Evolutionary conservation across 1,140 invertebrate species (phyloP), one percentile per base, ranked within the genome.

Genomic region (Drosophila aff.): DNA sequence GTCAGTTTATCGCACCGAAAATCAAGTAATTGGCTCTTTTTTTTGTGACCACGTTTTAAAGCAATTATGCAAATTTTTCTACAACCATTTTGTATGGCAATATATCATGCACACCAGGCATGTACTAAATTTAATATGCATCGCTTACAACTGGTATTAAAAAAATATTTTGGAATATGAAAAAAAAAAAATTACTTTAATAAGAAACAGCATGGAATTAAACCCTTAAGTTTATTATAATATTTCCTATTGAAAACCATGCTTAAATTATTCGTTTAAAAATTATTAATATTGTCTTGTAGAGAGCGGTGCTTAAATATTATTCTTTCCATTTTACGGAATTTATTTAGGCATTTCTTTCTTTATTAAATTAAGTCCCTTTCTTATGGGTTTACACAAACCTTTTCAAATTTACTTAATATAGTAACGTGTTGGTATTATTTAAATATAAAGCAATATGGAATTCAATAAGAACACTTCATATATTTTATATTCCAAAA

Each of bases 1-100:
- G 84, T 77, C 83, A 86, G 83, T 83, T 77, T 86, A 86, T 86
- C 83, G 84, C 84, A 43, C 50, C 67, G 18, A 65, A 80, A 74
- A 87, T 87, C 84, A 57, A 28, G 61, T 89, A 87, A 87, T 89
- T 89, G 85, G 77, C 38, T 59, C 53, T 62, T 69, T 59, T 58
- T 50, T 18, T 52, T 76, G 47, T 41, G 41, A 53, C 63, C 64
- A 64, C 33, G 52, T 9, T 31, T 57, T 16, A 38, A 26, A 57
- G 50, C 55, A 75, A 78, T 87, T 84, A 84, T 89, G 80, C 73
- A 83, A 89, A 87, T 80, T 83, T 80, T 18, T 47, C 23, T 15
- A 18, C 71, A 55, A 57, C 60, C 38, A 79, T 76, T 83, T 38
- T 83, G 40, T 67, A 64, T n/a, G 65, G 41, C 43, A 47, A n/a